Evolutionary conservation across 2,797 vertebrate genomes (phyloP).

Genomic region (Sebastolobus alascanus): DNA sequence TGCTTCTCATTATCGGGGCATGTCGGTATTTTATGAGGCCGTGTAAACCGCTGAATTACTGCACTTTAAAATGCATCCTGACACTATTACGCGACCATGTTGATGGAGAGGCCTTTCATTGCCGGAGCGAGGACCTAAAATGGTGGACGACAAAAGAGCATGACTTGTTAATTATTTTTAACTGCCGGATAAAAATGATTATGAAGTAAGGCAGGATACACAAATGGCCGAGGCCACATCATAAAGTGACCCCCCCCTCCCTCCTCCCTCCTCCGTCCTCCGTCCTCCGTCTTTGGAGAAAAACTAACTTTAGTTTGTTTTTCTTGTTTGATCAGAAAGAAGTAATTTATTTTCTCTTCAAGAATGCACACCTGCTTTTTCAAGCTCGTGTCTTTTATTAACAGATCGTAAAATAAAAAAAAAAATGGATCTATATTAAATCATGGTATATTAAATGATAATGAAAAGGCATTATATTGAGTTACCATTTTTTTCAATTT

Average conservation of each 20-base stretch:
- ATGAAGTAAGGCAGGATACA: slow-evolving; percentile 85
- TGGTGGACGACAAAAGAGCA: slow-evolving; percentile 85
- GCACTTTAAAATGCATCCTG: slow-evolving; percentile 88
- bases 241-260: slow-evolving; percentile 58
- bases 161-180: slow-evolving; percentile 89
- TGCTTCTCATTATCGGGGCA: slow-evolving; percentile 85
- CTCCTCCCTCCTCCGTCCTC: slow-evolving; percentile 20
- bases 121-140: slow-evolving; percentile 79
- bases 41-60: slow-evolving; percentile 89
- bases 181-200: slow-evolving; percentile 86
- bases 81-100: slow-evolving; percentile 85
- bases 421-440: neutral
- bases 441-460: slow-evolving; percentile 22
- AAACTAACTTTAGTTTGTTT: slow-evolving; percentile 46
- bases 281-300: slow-evolving; percentile 39
- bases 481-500: slow-evolving; percentile 23
- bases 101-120: slow-evolving; percentile 84
- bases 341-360: neutral
- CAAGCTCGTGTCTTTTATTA: neutral
- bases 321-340: slow-evolving; percentile 22
- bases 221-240: slow-evolving; percentile 73
- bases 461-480: slow-evolving; percentile 28
- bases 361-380: slow-evolving; percentile 2
- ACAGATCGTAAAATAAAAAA: neutral
- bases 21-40: slow-evolving; percentile 88